phyloP scores from a whole-genome alignment of 30 jellyfish, hydroid and myxozoan genomes.

The Cassiopea andromeda region DNA sequence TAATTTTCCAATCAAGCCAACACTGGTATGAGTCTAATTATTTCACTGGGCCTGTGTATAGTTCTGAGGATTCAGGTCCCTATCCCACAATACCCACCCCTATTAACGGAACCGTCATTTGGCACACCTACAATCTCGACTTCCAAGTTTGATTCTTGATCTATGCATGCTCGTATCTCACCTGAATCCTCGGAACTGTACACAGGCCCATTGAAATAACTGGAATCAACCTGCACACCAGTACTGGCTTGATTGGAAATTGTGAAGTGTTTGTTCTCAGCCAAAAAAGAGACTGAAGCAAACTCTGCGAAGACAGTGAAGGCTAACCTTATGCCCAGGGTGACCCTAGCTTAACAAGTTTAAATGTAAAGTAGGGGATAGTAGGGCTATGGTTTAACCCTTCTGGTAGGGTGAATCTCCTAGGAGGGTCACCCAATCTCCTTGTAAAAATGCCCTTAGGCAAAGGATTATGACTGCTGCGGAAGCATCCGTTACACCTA shows the following conservation, averaged over 20 bases:
- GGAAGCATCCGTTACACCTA: too few species aligned
- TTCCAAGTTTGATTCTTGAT: slow-evolving; percentile 14
- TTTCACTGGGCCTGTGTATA: slow-evolving; percentile 24
- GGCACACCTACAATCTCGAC: slow-evolving; percentile 1
- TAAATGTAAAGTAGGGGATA: too few species aligned
- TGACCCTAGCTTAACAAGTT: too few species aligned
- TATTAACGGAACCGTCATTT: not conserved
- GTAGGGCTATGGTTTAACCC: too few species aligned
- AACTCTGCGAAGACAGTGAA: too few species aligned
- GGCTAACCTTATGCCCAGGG: too few species aligned
- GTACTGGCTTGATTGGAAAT: slow-evolving; percentile 17
- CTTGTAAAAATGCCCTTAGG: too few species aligned
- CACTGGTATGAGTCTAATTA: slow-evolving; percentile 14
- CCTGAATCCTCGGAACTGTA: slow-evolving; percentile 33
- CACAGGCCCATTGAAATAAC: slow-evolving; percentile 20
- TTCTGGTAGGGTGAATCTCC: too few species aligned
- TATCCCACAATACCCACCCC: slow-evolving; percentile 1
- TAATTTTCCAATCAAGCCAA: slow-evolving; percentile 9
- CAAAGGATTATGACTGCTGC: too few species aligned
- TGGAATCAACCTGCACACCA: slow-evolving; percentile 15
- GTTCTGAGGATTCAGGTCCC: slow-evolving; percentile 29
- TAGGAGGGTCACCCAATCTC: too few species aligned
- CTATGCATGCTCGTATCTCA: slow-evolving; percentile 13
- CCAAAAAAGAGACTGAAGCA: too few species aligned
- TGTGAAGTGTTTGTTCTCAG: too few species aligned